A percentile compares a stretch with the other conserved stretches of the same genome.
Evolutionary conservation across 2,888 invertebrate species (phyloP).

Genomic region (Catocala fraxini): DNA sequence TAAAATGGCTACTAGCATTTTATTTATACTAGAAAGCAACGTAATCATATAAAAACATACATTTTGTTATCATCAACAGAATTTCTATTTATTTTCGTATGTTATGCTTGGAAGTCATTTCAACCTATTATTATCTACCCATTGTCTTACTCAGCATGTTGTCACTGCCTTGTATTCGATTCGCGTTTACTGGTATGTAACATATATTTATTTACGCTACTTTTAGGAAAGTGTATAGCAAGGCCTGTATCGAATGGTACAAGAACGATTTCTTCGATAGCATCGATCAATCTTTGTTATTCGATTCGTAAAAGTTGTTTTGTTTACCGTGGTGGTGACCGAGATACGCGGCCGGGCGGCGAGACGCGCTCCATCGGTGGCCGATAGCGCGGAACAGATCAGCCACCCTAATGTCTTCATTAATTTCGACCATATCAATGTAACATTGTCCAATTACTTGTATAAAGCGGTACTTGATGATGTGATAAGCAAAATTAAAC

Average conservation of each 20-base stretch:
- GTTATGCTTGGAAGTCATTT: no score
- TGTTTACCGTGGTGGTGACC: slow-evolving; percentile 57
- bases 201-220: no score
- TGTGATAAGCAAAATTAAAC: slow-evolving; percentile 8
- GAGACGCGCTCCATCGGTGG: slow-evolving; percentile 62
- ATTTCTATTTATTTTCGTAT: no score
- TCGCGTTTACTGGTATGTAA: no score
- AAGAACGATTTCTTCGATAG: not conserved
- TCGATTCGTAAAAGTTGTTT: slow-evolving; percentile 36
- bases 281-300: slow-evolving; percentile 2
- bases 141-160: no score
- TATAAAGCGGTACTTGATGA: slow-evolving; percentile 17
- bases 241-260: not conserved
- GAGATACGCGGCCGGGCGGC: slow-evolving; percentile 66
- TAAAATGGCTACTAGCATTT: no score
- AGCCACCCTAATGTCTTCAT: slow-evolving; percentile 64
- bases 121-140: no score
- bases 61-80: no score
- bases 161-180: no score
- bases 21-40: no score
- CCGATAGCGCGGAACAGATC: slow-evolving; percentile 68
- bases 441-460: slow-evolving; percentile 33
- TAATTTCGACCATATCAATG: slow-evolving; percentile 52
- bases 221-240: no score
- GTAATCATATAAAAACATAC: no score